These are phyloP conservation scores for Irena cyanogastra DNA, from an alignment of 2,113 vertebrate genomes.

Conservation along the genomic window DNA sequence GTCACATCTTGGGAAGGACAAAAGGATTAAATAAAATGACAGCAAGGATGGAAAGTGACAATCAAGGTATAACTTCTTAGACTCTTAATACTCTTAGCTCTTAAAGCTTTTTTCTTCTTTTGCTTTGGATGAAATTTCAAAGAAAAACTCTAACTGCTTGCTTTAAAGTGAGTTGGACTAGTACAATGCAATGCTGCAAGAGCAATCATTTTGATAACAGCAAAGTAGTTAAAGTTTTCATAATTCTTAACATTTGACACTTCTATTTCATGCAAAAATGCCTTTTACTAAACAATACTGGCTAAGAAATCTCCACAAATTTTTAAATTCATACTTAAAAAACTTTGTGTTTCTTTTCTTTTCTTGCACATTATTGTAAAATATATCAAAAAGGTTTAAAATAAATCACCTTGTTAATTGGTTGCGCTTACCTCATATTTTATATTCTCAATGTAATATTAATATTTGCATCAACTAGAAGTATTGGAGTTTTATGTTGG, in stretches of 20 bases:
- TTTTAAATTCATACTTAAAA: not conserved
- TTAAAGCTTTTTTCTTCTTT: not conserved
- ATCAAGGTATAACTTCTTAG: not conserved
- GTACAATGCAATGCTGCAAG: not conserved
- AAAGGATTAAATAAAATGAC: not conserved
- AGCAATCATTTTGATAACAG: not conserved
- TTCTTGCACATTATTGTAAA: not conserved
- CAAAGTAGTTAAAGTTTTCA: not conserved
- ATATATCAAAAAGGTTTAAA: not conserved
- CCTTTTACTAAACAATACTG: not conserved
- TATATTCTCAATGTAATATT: not conserved
- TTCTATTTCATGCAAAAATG: not conserved
- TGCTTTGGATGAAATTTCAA: not conserved
- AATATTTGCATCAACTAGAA: constrained; percentile 9
- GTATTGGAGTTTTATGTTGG: not conserved
- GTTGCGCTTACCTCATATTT: not conserved
- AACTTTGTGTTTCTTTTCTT: not conserved
- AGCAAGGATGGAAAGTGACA: not conserved
- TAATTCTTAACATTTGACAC: not conserved
- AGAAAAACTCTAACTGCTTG: not conserved
- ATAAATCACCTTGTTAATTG: not conserved
- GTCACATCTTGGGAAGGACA: not conserved
- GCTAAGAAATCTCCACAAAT: not conserved
- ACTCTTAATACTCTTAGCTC: not conserved
- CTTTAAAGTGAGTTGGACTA: not conserved